Evolutionary conservation across 23 tunicate genomes (phyloP), one percentile per base, ranked within the genome.

Genomic region (Corella eumyota): DNA sequence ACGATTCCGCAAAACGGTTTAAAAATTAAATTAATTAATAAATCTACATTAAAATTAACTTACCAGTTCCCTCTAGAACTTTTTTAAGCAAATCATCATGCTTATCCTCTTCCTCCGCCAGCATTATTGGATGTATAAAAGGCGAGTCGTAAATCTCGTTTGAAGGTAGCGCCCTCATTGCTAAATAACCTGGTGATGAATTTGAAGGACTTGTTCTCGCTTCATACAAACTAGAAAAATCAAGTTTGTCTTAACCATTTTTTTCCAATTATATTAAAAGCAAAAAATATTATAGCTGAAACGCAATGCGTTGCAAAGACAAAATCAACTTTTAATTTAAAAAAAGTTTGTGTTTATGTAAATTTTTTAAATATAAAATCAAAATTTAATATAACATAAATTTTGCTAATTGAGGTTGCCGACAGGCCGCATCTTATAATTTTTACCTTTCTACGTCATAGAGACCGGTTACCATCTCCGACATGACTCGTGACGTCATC

Each of bases 401-500:
- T n/a, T n/a, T n/a, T n/a, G n/a, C n/a, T n/a, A n/a, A n/a, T n/a
- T n/a, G n/a, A n/a, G n/a, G n/a, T n/a, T n/a, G n/a, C n/a, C n/a
- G n/a, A n/a, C n/a, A n/a, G n/a, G n/a, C n/a, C n/a, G n/a, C n/a
- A n/a, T n/a, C n/a, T n/a, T n/a, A n/a, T n/a, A n/a, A n/a, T n/a
- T n/a, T n/a, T n/a, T n/a, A n/a, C n/a, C n/a, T n/a, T n/a, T n/a
- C n/a, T n/a, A n/a, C n/a, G n/a, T n/a, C n/a, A n/a, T 69, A 84
- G 36, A 69, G 83, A 2, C 94, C 94, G 45, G 72, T 60, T 40
- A 84, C 94, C 76, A 84, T 84, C 29, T 71, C 63, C 21, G 94
- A 70, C 81, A 84, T 69, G 63, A 84, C 58, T 32, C 69, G 51
- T 28, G 94, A 84, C 23, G 81, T 84, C 24, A 63, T 75, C 64